A percentile compares a stretch with the other conserved stretches of the same genome.
Evolutionary conservation across 2,888 invertebrate species (phyloP).

Genomic region (Chloroclysta siterata): DNA sequence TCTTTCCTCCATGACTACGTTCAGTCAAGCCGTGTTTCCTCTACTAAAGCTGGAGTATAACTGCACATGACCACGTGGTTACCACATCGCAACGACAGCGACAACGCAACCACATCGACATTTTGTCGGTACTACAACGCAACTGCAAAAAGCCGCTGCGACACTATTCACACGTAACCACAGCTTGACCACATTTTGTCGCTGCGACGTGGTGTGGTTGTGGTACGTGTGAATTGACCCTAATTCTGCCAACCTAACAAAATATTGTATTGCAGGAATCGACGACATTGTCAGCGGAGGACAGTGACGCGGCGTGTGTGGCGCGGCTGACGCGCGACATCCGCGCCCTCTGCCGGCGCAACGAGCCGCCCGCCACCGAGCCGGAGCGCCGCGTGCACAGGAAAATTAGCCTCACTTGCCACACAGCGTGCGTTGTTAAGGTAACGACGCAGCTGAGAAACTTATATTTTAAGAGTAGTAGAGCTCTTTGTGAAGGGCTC

Average conservation of each 20-base stretch:
- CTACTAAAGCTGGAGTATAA: conserved; percentile 1
- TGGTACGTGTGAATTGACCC: too few relatives aligned
- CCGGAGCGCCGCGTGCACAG: conserved; percentile 65
- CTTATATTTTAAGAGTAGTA: too few relatives aligned
- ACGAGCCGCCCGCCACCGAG: conserved; percentile 82
- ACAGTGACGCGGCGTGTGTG: conserved; percentile 49
- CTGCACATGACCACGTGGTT: conserved; percentile 1
- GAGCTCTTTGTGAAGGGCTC: too few relatives aligned
- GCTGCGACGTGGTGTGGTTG: conserved; percentile 8
- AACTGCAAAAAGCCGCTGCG: conserved; percentile 39
- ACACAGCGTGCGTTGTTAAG: conserved; percentile 68
- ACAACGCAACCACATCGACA: conserved; percentile 10
- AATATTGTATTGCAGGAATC: conserved; percentile 53
- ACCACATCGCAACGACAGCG: conserved; percentile 4
- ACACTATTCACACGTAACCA: conserved; percentile 43
- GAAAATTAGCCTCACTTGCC: conserved; percentile 90
- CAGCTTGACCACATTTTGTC: conserved; percentile 29
- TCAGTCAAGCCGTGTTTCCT: conserved; percentile 3
- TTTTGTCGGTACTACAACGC: conserved; percentile 36
- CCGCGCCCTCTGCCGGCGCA: conserved; percentile 85
- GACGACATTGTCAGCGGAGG: conserved; percentile 46
- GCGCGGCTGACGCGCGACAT: conserved; percentile 83
- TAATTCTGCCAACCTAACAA: too few relatives aligned
- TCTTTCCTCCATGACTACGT: conserved; percentile 3
- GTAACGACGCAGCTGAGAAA: conserved; percentile 36